These are phyloP conservation scores for Xenopus laevis DNA, from an alignment of 2,113 vertebrate genomes.

Conservation along the genomic window DNA sequence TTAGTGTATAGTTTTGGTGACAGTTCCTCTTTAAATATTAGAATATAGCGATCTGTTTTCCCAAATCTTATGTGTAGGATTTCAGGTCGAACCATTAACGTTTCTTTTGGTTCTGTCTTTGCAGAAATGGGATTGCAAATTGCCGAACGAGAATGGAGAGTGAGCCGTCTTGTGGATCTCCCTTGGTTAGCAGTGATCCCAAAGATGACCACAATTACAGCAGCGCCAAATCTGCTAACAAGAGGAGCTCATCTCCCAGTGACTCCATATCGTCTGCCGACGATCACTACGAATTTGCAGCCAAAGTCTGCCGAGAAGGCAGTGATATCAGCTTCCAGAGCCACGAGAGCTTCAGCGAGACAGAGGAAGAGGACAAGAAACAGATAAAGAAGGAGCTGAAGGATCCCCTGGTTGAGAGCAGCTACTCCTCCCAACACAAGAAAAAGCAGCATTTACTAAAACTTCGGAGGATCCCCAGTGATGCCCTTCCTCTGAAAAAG, in stretches of 20 bases:
- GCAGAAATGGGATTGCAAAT: slow-evolving; percentile 74
- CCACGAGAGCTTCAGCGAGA: slow-evolving; percentile 74
- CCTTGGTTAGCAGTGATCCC: slow-evolving; percentile 82
- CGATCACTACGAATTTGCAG: slow-evolving; percentile 70
- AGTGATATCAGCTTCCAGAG: slow-evolving; percentile 73
- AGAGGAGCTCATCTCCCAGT: slow-evolving; percentile 72
- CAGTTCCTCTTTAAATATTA: too few relatives aligned
- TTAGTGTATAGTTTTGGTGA: too few relatives aligned
- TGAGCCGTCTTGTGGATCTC: slow-evolving; percentile 79
- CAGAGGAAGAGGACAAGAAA: slow-evolving; percentile 81
- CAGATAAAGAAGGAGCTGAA: slow-evolving; percentile 79
- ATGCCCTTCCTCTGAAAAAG: slow-evolving; percentile 96
- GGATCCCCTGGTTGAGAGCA: slow-evolving; percentile 83
- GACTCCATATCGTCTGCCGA: slow-evolving; percentile 70
- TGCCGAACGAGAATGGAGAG: slow-evolving; percentile 82
- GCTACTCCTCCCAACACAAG: slow-evolving; percentile 80
- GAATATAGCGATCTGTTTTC: too few relatives aligned
- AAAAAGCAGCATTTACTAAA: slow-evolving; percentile 90
- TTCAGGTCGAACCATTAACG: too few relatives aligned
- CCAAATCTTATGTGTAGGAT: too few relatives aligned
- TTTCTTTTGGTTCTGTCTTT: background rate
- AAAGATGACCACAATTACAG: slow-evolving; percentile 96
- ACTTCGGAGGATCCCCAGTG: slow-evolving; percentile 79
- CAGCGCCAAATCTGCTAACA: slow-evolving; percentile 81
- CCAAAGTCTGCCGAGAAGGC: slow-evolving; percentile 68